Conservation (phyloP, 92 coral and sea anemone species). For the Virgularia gustaviana region DNA sequence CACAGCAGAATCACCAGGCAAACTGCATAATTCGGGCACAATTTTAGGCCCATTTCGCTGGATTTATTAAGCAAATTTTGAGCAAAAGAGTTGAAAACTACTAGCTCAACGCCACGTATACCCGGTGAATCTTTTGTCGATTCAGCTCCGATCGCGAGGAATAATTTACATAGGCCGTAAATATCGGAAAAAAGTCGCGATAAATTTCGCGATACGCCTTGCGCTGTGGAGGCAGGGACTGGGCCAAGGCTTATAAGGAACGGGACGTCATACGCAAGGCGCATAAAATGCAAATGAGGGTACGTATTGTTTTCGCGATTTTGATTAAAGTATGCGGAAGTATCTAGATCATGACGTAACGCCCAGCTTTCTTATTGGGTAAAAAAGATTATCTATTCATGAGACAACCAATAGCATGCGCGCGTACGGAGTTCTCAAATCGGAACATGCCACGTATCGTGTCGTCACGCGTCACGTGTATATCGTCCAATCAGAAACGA, state of each 20-base stretch:
- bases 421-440: background rate
- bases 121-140: background rate
- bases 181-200: background rate
- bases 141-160: background rate
- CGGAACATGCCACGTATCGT: too few species aligned
- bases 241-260: too few species aligned
- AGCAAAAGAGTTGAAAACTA: background rate
- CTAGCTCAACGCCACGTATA: constrained; percentile 29
- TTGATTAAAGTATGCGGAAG: too few species aligned
- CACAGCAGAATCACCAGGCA: constrained; percentile 2
- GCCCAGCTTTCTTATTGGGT: too few species aligned
- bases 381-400: too few species aligned
- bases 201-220: background rate
- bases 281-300: background rate
- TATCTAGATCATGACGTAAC: too few species aligned
- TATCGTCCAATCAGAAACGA: too few species aligned
- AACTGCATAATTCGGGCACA: constrained; percentile 2
- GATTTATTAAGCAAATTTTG: too few species aligned
- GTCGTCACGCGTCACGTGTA: too few species aligned
- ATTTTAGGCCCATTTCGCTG: constrained; percentile 10
- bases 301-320: too few species aligned
- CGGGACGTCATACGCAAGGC: background rate
- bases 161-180: background rate
- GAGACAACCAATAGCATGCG: background rate
- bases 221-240: background rate